These are phyloP conservation scores for Lepetodrilus schrolli DNA, from an alignment of 2,888 invertebrate species.

Conservation along the genomic window DNA sequence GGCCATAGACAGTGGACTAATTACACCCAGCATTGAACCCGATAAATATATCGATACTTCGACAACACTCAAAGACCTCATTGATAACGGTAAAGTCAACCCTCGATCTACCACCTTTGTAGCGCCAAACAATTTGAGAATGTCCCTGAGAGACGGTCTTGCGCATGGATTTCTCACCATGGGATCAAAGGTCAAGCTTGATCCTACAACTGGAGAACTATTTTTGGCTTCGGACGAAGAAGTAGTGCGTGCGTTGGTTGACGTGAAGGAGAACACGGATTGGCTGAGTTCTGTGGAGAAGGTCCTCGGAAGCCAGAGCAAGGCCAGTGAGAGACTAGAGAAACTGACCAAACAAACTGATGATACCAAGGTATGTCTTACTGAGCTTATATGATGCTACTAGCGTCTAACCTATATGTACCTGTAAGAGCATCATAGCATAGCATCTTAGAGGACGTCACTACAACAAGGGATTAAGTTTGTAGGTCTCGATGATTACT, in stretches of 20 bases:
- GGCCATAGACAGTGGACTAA: constrained; percentile 86
- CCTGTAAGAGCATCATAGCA: too few species aligned
- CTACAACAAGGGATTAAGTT: too few species aligned
- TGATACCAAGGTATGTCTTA: constrained; percentile 56
- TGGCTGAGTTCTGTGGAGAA: constrained; percentile 69
- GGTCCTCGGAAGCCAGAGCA: constrained; percentile 53
- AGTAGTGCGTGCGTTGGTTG: constrained; percentile 66
- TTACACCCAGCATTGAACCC: constrained; percentile 62
- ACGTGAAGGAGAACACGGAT: constrained; percentile 68
- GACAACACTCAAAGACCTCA: constrained; percentile 62
- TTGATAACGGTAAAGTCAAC: constrained; percentile 66
- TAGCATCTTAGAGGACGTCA: too few species aligned
- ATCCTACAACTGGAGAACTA: constrained; percentile 63
- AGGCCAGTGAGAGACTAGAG: constrained; percentile 59
- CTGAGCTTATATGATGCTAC: too few species aligned
- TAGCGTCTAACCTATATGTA: too few species aligned
- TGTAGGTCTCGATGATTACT: too few species aligned
- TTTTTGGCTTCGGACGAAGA: constrained; percentile 65
- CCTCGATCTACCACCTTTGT: constrained; percentile 62
- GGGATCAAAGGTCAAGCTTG: constrained; percentile 80
- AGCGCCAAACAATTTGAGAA: constrained; percentile 77
- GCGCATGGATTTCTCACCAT: constrained; percentile 83
- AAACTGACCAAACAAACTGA: constrained; percentile 53
- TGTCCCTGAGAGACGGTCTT: constrained; percentile 79
- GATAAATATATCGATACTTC: constrained; percentile 65